Percentiles rank a stretch among this genome's conserved stretches.
phyloP scores from a whole-genome alignment of 2,113 vertebrate genomes.

The Rhinichthys klamathensis region DNA sequence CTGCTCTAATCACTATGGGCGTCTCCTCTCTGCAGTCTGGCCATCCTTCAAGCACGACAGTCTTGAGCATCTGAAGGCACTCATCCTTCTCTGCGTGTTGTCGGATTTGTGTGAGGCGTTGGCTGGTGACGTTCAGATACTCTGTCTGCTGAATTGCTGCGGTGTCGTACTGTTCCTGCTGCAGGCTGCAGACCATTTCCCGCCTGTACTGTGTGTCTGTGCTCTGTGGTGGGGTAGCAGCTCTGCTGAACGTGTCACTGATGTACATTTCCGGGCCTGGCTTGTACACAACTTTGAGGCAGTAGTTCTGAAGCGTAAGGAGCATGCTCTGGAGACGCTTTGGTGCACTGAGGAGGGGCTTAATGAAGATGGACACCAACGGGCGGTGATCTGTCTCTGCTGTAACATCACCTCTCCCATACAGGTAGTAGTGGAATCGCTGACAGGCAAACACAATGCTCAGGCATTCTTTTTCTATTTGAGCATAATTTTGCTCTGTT shows the following conservation, averaged over 20 bases:
- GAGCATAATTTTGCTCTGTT: slow-evolving; percentile 50
- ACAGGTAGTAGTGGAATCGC: slow-evolving; percentile 47
- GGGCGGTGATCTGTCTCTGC: slow-evolving; percentile 49
- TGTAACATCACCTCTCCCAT: slow-evolving; percentile 23
- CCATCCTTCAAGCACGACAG: too few species aligned
- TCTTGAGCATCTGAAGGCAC: too few species aligned
- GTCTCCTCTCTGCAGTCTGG: too few species aligned
- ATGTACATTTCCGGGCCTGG: slow-evolving; percentile 46
- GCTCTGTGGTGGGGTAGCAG: too few species aligned
- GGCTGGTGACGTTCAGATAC: too few species aligned
- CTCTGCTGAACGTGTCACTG: slow-evolving; percentile 39
- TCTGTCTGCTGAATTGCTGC: too few species aligned
- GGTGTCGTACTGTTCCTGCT: too few species aligned
- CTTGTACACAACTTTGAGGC: slow-evolving; percentile 50
- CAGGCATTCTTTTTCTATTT: slow-evolving; percentile 5
- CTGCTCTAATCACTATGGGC: too few species aligned
- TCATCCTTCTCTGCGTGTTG: too few species aligned
- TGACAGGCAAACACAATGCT: not conserved
- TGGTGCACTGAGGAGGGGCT: slow-evolving; percentile 50
- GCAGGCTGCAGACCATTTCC: too few species aligned
- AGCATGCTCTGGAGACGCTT: slow-evolving; percentile 54
- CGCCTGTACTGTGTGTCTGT: too few species aligned
- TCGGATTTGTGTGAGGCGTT: too few species aligned
- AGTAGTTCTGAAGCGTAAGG: slow-evolving; percentile 45
- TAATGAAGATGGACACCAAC: slow-evolving; percentile 43